phyloP scores from a whole-genome alignment of 2,113 vertebrate genomes.

The Oryctolagus cuniculus region DNA sequence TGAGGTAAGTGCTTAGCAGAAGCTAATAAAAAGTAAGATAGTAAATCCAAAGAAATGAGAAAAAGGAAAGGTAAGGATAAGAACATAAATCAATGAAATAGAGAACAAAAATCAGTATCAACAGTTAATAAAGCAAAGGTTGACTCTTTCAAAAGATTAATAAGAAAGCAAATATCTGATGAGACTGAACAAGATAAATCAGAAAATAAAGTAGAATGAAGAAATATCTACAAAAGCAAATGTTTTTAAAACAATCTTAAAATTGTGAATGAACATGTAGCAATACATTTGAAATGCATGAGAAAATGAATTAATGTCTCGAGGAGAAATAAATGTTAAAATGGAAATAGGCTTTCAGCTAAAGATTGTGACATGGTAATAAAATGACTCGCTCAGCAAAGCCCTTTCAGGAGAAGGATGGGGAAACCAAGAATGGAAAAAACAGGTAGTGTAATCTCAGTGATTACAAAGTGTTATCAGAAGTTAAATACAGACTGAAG shows the following conservation, averaged over 20 bases:
- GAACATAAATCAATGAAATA: neutral
- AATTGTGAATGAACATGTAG: neutral
- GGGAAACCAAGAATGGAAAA: neutral
- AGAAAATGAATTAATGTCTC: neutral
- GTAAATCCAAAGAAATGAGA: constrained; percentile 28
- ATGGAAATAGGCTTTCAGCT: neutral
- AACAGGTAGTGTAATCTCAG: neutral
- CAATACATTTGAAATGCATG: neutral
- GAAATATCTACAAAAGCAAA: no score
- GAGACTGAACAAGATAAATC: neutral
- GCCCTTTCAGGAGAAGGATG: neutral
- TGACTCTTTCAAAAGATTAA: neutral
- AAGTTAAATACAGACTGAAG: neutral
- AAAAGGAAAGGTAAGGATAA: neutral
- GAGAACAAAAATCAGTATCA: neutral
- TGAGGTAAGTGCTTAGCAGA: neutral
- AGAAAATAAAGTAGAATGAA: neutral
- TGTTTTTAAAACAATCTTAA: neutral
- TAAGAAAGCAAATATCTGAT: neutral
- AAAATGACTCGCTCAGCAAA: neutral
- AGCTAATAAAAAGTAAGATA: constrained; percentile 11
- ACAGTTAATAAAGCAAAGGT: neutral
- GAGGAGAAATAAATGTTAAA: neutral
- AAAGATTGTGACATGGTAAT: neutral
- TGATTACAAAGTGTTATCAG: neutral